These are phyloP conservation scores for Xanthia icteritia DNA, from an alignment of 2,888 invertebrate genomes.

Conservation along the genomic window DNA sequence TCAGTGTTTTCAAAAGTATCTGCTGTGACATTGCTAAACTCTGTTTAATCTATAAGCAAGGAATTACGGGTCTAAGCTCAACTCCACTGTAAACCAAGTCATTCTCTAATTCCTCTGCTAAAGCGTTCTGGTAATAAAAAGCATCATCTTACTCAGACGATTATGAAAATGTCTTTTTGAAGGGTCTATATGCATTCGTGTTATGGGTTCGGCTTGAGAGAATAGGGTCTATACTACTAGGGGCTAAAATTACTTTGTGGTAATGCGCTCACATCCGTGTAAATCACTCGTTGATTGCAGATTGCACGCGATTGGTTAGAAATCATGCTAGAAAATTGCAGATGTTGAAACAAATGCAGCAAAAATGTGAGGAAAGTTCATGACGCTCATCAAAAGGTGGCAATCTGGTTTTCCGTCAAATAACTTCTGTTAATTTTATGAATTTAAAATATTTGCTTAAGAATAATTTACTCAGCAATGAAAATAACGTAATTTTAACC, in stretches of 20 bases:
- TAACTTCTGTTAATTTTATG: background rate
- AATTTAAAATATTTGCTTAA: background rate
- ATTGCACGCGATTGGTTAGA: conserved; percentile 60
- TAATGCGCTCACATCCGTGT: conserved; percentile 68
- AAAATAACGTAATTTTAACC: conserved; percentile 41
- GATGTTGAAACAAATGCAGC: conserved; percentile 55
- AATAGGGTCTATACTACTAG: conserved; percentile 86
- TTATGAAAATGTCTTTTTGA: conserved; percentile 78
- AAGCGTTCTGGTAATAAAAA: conserved; percentile 82
- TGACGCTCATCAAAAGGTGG: conserved; percentile 40
- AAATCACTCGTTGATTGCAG: conserved; percentile 67
- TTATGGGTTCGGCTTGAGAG: conserved; percentile 90
- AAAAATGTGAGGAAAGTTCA: conserved; percentile 54
- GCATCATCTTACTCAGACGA: conserved; percentile 83
- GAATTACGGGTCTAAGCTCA: conserved; percentile 83
- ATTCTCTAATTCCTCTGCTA: conserved; percentile 73
- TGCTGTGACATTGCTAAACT: conserved; percentile 78
- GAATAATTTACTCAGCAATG: background rate
- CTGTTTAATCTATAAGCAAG: conserved; percentile 83
- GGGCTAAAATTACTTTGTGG: conserved; percentile 72
- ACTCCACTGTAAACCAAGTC: conserved; percentile 79
- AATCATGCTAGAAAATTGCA: conserved; percentile 60
- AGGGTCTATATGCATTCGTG: conserved; percentile 79
- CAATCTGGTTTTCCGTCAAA: conserved; percentile 58
- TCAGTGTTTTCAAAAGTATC: conserved; percentile 75